Percentiles rank a stretch among this genome's conserved stretches.
phyloP scores from a whole-genome alignment of 2,797 vertebrate species.

The Neopelma chrysocephalum region DNA sequence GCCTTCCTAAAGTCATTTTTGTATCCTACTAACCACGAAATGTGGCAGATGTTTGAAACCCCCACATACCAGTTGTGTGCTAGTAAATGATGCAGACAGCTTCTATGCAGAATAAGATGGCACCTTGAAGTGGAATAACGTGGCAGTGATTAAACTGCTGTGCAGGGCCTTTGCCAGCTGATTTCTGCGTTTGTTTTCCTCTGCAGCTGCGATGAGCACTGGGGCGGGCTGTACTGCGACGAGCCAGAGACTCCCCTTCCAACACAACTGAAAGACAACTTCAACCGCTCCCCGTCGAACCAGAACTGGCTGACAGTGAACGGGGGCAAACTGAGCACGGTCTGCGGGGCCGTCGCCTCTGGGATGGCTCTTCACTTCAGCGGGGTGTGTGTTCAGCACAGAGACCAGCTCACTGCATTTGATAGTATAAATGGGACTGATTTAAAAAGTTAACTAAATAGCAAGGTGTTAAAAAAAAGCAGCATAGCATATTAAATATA shows the following conservation, averaged over 20 bases:
- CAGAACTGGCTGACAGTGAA: slow-evolving; percentile 94
- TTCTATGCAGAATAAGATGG: not conserved
- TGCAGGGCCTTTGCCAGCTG: not conserved
- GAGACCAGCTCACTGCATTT: not conserved
- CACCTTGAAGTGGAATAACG: not conserved
- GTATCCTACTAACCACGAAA: not conserved
- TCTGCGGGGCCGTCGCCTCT: slow-evolving; percentile 95
- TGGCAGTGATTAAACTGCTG: not conserved
- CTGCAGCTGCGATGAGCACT: slow-evolving; percentile 92
- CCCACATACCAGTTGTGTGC: not conserved
- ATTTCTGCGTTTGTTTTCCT: slow-evolving; percentile 47
- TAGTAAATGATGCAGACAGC: not conserved
- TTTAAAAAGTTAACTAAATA: not conserved
- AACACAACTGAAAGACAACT: slow-evolving; percentile 95
- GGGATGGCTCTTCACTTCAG: slow-evolving; percentile 97
- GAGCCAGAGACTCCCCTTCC: slow-evolving; percentile 87
- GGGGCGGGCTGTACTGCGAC: slow-evolving; percentile 93
- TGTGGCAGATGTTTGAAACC: not conserved
- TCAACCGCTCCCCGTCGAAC: slow-evolving; percentile 89
- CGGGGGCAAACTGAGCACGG: slow-evolving; percentile 91
- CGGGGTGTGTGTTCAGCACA: slow-evolving; percentile 79
- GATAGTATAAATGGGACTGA: not conserved
- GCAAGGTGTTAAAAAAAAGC: not conserved
- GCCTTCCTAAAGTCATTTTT: not conserved
- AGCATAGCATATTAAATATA: not conserved